These are phyloP conservation scores for Orestias chungarensis DNA, from an alignment of 2,797 vertebrate genomes.

Conservation along the genomic window DNA sequence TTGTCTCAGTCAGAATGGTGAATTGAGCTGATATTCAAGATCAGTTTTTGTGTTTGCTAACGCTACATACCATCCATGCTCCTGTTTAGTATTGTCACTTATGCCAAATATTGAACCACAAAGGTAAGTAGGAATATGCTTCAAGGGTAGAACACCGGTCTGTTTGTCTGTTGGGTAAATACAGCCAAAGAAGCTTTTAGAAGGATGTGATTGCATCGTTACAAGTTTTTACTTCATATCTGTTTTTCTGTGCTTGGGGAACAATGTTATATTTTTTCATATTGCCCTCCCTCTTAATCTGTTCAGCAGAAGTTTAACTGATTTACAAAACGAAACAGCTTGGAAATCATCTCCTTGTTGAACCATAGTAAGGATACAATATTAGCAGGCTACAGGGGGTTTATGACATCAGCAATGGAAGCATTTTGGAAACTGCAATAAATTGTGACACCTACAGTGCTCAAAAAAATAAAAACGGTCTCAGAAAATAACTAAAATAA, in stretches of 20 bases:
- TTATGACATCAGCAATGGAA: slow-evolving; percentile 51
- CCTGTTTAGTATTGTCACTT: not conserved
- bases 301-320: slow-evolving; percentile 31
- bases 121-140: not conserved
- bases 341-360: slow-evolving; percentile 42
- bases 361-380: slow-evolving; percentile 40
- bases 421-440: slow-evolving; percentile 14
- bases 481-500: slow-evolving; percentile 24
- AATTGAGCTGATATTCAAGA: not conserved
- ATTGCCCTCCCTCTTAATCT: slow-evolving; percentile 31
- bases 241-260: slow-evolving; percentile 9
- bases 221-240: not conserved
- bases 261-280: slow-evolving; percentile 5
- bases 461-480: slow-evolving; percentile 33
- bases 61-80: not conserved
- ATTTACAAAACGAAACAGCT: slow-evolving; percentile 44
- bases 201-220: not conserved
- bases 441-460: slow-evolving; percentile 35
- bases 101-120: not conserved
- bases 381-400: slow-evolving; percentile 42
- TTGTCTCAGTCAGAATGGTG: not conserved
- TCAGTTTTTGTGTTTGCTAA: not conserved
- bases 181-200: not conserved
- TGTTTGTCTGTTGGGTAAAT: not conserved
- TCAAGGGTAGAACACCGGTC: not conserved